phyloP scores from a whole-genome alignment of 2,888 invertebrate genomes.

The Amphimallon solstitiale region DNA sequence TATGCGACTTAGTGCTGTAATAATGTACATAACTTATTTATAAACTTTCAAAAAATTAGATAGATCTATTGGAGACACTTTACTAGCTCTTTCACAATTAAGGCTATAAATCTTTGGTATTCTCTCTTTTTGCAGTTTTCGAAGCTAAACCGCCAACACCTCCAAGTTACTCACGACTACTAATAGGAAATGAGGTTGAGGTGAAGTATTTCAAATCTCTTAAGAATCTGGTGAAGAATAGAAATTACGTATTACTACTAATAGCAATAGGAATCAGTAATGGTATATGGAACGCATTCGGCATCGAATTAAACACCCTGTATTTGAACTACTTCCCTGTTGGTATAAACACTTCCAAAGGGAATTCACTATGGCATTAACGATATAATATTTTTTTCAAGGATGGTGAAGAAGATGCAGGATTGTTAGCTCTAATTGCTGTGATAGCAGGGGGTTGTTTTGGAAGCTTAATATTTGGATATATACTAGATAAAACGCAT shows the following conservation, averaged over 20 bases:
- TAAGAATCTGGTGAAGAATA: conserved; percentile 50
- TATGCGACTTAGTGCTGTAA: no score
- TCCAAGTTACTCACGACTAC: conserved; percentile 71
- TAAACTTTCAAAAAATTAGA: no score
- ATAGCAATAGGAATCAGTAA: conserved; percentile 68
- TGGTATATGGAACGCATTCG: conserved; percentile 68
- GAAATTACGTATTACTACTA: conserved; percentile 51
- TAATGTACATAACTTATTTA: no score
- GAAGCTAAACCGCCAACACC: conserved; percentile 85
- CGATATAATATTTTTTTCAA: conserved; percentile 56
- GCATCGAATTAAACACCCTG: conserved; percentile 69
- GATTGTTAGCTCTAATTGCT: conserved; percentile 88
- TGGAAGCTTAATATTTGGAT: conserved; percentile 88
- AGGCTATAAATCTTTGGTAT: no score
- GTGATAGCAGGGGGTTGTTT: conserved; percentile 86
- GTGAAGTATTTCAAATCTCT: conserved; percentile 40
- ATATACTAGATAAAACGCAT: conserved; percentile 90
- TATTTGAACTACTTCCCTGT: conserved; percentile 67
- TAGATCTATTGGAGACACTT: no score
- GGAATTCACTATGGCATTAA: conserved; percentile 22
- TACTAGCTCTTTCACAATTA: no score
- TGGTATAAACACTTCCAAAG: conserved; percentile 59
- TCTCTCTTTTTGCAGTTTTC: conserved; percentile 75
- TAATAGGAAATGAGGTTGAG: conserved; percentile 44
- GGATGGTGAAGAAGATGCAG: conserved; percentile 78